phyloP scores from a whole-genome alignment of 2,797 vertebrate genomes.

The Triplophysa yarkandensis region DNA sequence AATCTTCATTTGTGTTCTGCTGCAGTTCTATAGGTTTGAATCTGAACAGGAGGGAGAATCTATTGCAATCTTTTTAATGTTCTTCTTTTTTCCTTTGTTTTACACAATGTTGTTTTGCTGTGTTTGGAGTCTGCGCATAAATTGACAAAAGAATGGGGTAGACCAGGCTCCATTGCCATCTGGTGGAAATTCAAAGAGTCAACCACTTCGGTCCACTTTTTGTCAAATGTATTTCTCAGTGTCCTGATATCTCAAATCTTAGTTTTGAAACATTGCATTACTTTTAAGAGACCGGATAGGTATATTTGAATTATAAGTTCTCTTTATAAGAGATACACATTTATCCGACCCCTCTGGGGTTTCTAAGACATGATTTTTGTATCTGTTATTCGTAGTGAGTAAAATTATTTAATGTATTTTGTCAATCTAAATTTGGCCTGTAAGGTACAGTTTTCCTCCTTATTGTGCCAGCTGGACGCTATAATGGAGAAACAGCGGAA shows the following conservation, averaged over 20 bases:
- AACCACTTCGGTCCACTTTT: not conserved
- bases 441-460: slow-evolving; percentile 9
- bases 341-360: slow-evolving; percentile 42
- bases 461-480: not conserved
- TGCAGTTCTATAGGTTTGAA: no score
- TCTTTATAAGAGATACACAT: slow-evolving; percentile 58
- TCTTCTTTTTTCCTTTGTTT: not conserved
- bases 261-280: not conserved
- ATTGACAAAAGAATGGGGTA: not conserved
- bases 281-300: slow-evolving; percentile 10
- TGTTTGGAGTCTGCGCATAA: not conserved
- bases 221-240: not conserved
- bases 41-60: no score
- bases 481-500: not conserved
- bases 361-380: slow-evolving; percentile 17
- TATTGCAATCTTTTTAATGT: no score
- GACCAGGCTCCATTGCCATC: slow-evolving; percentile 19
- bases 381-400: slow-evolving; percentile 13
- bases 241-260: not conserved
- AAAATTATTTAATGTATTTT: slow-evolving; percentile 8
- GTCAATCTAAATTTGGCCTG: slow-evolving; percentile 5
- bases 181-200: slow-evolving; percentile 28
- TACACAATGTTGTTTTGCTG: not conserved
- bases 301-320: slow-evolving; percentile 35
- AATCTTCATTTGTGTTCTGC: no score